Evolutionary conservation across 2,113 vertebrate species (phyloP).

Genomic region (Semicossyphus pulcher): DNA sequence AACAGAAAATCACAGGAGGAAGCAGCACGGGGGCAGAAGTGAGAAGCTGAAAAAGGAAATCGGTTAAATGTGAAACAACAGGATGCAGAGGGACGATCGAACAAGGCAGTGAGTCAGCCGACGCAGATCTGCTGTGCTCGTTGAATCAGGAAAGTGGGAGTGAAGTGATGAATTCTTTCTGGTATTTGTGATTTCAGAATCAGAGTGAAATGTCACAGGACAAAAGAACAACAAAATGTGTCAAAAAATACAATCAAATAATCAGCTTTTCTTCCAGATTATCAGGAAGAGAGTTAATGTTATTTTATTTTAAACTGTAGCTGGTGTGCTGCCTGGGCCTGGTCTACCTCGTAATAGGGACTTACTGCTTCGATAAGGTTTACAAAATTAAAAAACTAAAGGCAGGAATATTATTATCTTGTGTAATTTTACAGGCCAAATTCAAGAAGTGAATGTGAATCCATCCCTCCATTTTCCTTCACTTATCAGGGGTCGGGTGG

Average conservation of each 20-base stretch:
- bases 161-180: constrained; percentile 12
- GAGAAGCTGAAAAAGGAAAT: constrained; percentile 19
- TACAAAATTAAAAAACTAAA: too few relatives aligned
- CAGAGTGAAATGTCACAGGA: neutral
- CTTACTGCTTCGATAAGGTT: too few relatives aligned
- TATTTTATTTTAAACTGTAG: too few relatives aligned
- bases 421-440: neutral
- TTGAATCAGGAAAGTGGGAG: constrained; percentile 36
- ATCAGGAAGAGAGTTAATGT: too few relatives aligned
- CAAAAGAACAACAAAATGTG: neutral
- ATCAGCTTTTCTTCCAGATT: too few relatives aligned
- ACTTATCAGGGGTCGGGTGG: too few relatives aligned
- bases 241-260: too few relatives aligned
- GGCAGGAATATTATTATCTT: neutral
- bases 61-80: constrained; percentile 3
- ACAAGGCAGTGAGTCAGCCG: constrained; percentile 26
- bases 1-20: constrained; percentile 1
- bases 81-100: constrained; percentile 19
- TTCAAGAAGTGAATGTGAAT: neutral
- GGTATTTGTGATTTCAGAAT: constrained; percentile 3
- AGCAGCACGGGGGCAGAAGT: neutral
- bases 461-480: too few relatives aligned
- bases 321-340: too few relatives aligned
- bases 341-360: too few relatives aligned
- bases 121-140: constrained; percentile 8